phyloP scores from a whole-genome alignment of 1,140 invertebrate genomes.

The Leptinotarsa defecta region DNA sequence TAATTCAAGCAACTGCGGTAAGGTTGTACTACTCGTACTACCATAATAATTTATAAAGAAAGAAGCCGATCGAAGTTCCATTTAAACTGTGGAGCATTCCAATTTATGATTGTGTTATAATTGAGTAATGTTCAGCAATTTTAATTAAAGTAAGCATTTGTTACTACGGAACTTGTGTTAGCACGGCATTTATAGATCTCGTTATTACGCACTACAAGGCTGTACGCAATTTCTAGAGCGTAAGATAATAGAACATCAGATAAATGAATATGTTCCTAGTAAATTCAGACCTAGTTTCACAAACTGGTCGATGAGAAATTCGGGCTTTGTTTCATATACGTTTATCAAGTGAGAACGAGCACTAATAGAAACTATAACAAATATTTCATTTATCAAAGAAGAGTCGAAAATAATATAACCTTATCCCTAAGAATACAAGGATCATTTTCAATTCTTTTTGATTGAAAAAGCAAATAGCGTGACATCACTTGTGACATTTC shows the following conservation, averaged over 20 bases:
- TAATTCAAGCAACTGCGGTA: too few relatives aligned
- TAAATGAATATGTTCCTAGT: not conserved
- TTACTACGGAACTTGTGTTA: slow-evolving; percentile 27
- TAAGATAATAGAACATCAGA: not conserved
- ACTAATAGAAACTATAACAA: too few relatives aligned
- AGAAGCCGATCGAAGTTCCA: slow-evolving; percentile 9
- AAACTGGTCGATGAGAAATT: not conserved
- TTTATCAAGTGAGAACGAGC: too few relatives aligned
- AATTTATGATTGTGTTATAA: slow-evolving; percentile 37
- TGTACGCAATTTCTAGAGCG: slow-evolving; percentile 18
- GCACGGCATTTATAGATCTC: slow-evolving; percentile 32
- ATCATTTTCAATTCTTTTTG: too few relatives aligned
- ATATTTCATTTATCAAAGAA: too few relatives aligned
- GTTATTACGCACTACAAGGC: slow-evolving; percentile 24
- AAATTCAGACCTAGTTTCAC: not conserved
- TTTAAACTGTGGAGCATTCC: slow-evolving; percentile 3
- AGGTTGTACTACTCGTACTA: too few relatives aligned
- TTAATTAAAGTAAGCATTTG: slow-evolving; percentile 34
- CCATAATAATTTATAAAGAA: not conserved
- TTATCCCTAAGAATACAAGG: not conserved
- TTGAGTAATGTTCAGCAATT: slow-evolving; percentile 34
- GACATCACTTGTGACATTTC: too few relatives aligned
- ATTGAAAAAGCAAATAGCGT: too few relatives aligned
- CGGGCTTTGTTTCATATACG: too few relatives aligned
- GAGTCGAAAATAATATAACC: not conserved